Conservation (phyloP, 1,140 invertebrate genomes). For the Megalopta genalis region DNA sequence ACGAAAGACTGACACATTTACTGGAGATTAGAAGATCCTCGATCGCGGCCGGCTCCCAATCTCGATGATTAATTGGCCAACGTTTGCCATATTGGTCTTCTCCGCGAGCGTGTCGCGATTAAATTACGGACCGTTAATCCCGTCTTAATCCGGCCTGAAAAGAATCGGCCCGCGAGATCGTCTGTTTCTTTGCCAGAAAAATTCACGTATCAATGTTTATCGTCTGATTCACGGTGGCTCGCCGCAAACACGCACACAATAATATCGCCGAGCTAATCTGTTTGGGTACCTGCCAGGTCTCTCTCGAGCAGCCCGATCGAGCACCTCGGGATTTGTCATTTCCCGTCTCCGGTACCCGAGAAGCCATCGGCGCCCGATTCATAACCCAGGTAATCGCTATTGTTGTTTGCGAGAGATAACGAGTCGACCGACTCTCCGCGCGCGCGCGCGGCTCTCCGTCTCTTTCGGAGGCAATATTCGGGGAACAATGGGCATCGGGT, state of each 20-base stretch:
- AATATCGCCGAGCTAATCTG: neutral
- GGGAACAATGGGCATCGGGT: too few relatives aligned
- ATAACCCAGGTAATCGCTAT: slow-evolving; percentile 16
- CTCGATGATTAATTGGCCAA: too few relatives aligned
- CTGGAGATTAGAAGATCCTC: too few relatives aligned
- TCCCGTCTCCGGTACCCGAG: too few relatives aligned
- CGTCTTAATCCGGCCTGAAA: too few relatives aligned
- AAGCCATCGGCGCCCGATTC: neutral
- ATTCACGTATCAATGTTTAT: neutral
- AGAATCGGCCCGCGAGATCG: neutral
- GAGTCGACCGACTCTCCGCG: neutral
- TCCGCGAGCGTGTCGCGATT: too few relatives aligned
- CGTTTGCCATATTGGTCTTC: too few relatives aligned
- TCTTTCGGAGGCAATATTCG: slow-evolving; percentile 5
- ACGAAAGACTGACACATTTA: too few relatives aligned
- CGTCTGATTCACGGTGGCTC: neutral
- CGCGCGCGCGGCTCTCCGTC: neutral
- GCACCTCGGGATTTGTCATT: neutral
- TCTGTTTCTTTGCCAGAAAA: neutral
- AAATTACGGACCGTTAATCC: too few relatives aligned
- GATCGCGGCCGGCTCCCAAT: too few relatives aligned
- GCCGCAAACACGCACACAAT: neutral
- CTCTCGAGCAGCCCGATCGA: too few relatives aligned
- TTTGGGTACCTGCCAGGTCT: neutral
- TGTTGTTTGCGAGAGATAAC: slow-evolving; percentile 22